These are phyloP conservation scores for Enteromius paludinosus DNA, from an alignment of 2,797 vertebrate species.

Conservation along the genomic window DNA sequence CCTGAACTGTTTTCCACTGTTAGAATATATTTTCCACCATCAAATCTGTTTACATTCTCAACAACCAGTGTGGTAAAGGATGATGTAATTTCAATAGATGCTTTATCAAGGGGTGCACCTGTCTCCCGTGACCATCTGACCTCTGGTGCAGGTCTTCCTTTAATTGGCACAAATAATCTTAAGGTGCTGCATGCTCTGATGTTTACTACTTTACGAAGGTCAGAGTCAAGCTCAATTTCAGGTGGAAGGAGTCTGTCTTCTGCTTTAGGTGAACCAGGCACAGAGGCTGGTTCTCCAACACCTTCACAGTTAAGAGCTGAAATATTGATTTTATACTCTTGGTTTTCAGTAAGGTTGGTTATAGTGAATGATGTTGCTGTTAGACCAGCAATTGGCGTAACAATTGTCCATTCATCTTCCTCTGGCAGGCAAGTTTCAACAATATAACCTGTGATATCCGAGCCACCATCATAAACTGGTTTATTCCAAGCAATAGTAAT, in stretches of 20 bases:
- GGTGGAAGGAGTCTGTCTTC: constrained; percentile 93
- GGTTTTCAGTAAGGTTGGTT: constrained; percentile 92
- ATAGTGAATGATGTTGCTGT: constrained; percentile 94
- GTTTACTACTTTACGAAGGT: constrained; percentile 93
- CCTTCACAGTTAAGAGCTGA: constrained; percentile 96
- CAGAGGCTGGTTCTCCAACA: constrained; percentile 90
- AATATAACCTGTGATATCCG: constrained; percentile 96
- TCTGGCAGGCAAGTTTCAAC: constrained; percentile 95
- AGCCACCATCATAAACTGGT: constrained; percentile 97
- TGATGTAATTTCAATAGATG: constrained; percentile 91
- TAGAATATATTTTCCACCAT: constrained; percentile 94
- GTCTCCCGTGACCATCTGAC: constrained; percentile 96
- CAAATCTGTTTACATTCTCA: constrained; percentile 95
- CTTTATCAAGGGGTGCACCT: constrained; percentile 90
- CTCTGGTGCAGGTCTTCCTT: constrained; percentile 94
- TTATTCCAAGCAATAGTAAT: constrained; percentile 98
- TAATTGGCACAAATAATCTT: constrained; percentile 95
- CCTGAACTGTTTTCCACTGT: constrained; percentile 94
- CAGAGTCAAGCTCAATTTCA: constrained; percentile 96
- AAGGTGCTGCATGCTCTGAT: constrained; percentile 95
- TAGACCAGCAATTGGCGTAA: constrained; percentile 88
- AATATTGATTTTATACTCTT: constrained; percentile 96
- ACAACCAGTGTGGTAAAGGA: constrained; percentile 92
- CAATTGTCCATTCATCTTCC: constrained; percentile 97
- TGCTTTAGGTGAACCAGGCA: constrained; percentile 92